phyloP scores from a whole-genome alignment of 2,113 vertebrate species.

The Pedionomus torquatus region DNA sequence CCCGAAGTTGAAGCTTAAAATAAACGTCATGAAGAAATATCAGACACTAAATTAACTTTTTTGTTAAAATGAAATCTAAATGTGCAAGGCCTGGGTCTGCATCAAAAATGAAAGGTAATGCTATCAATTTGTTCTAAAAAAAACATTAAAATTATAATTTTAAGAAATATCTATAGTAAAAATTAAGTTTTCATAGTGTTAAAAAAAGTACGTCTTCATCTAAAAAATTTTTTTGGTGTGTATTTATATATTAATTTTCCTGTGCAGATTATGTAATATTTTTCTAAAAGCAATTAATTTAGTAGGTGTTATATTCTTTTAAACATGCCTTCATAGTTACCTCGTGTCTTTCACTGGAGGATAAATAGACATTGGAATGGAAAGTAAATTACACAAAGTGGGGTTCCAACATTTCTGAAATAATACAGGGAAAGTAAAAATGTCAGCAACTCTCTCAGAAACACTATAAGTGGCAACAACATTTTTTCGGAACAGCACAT shows the following conservation, averaged over 20 bases:
- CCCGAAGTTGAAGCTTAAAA: slow-evolving; percentile 87
- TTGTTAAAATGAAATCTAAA: not conserved
- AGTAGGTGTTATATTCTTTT: not conserved
- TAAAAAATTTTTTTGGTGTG: not conserved
- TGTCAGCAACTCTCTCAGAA: not conserved
- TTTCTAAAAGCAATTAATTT: not conserved
- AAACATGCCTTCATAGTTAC: slow-evolving; percentile 71
- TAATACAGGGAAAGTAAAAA: not conserved
- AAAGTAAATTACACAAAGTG: slow-evolving; percentile 81
- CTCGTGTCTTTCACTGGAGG: slow-evolving; percentile 90
- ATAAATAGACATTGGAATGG: slow-evolving; percentile 88
- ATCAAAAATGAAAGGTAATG: not conserved
- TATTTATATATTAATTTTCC: not conserved
- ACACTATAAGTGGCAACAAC: not conserved
- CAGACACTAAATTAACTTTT: not conserved
- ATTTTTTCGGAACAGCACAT: not conserved
- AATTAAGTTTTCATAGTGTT: not conserved
- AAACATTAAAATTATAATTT: not conserved
- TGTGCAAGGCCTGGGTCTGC: not conserved
- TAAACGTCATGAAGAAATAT: slow-evolving; percentile 7
- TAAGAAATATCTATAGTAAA: not conserved
- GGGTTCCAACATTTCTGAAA: slow-evolving; percentile 93
- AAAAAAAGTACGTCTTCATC: not conserved
- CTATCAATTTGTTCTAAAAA: not conserved
- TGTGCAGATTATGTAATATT: not conserved